Evolutionary conservation across 2,113 vertebrate species (phyloP).

Genomic region (Hemicordylus capensis): DNA sequence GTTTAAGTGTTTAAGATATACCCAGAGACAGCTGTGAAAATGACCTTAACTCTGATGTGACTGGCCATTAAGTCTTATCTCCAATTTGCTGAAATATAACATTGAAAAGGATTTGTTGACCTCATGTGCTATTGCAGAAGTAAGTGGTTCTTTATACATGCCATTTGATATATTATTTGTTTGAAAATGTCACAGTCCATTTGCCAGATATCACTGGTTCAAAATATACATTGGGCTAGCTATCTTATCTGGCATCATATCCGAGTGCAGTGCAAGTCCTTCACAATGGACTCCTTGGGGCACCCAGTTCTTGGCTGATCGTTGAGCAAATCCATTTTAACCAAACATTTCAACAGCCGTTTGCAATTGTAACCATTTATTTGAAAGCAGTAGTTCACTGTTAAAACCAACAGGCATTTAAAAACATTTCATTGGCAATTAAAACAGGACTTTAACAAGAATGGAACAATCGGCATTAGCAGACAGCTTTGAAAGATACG

Average conservation of each 20-base stretch:
- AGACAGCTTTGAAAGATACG: neutral
- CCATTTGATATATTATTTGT: neutral
- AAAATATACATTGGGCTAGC: neutral
- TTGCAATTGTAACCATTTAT: conserved; percentile 5
- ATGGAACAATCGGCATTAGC: conserved; percentile 10
- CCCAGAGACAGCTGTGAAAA: neutral
- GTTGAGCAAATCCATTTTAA: neutral
- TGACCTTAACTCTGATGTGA: neutral
- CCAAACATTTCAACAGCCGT: conserved; percentile 11
- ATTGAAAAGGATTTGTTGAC: neutral
- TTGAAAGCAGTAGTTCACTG: neutral
- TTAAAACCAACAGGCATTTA: conserved; percentile 12
- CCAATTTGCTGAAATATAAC: neutral
- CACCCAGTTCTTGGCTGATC: neutral
- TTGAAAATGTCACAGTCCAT: conserved; percentile 1
- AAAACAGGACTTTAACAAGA: conserved; percentile 1
- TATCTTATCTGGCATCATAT: neutral
- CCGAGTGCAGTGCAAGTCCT: neutral
- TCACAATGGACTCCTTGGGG: neutral
- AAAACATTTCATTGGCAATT: conserved; percentile 13
- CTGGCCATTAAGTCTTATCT: neutral
- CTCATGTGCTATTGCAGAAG: neutral
- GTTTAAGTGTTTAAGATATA: neutral
- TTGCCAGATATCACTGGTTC: neutral
- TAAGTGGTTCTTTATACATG: conserved; percentile 7